phyloP scores from a whole-genome alignment of 1,140 invertebrate species.

The Archivesica marissinica region DNA sequence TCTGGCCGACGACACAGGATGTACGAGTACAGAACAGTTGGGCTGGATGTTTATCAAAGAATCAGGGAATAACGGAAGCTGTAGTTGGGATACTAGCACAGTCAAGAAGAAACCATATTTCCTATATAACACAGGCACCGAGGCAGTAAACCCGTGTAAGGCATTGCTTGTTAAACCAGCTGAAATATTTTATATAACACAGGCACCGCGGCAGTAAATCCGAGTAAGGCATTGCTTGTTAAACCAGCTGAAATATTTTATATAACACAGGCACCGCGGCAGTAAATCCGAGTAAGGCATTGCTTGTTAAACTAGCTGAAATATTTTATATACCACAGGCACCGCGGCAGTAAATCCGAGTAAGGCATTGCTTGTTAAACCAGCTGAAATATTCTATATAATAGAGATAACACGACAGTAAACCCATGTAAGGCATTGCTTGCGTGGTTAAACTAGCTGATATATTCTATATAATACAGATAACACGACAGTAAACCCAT shows the following conservation, averaged over 20 bases:
- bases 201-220: background rate
- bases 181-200: slow-evolving; percentile 25
- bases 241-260: background rate
- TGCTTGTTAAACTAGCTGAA: background rate
- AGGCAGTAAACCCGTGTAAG: slow-evolving; percentile 27
- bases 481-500: no score
- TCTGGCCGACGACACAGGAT: background rate
- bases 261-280: slow-evolving; percentile 15
- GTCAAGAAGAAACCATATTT: slow-evolving; percentile 55
- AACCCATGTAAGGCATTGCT: no score
- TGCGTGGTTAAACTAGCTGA: no score
- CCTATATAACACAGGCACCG: slow-evolving; percentile 21
- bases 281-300: slow-evolving; percentile 21
- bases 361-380: background rate
- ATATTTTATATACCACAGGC: slow-evolving; percentile 22
- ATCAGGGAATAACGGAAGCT: slow-evolving; percentile 38
- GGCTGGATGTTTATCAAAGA: slow-evolving; percentile 57
- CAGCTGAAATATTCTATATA: no score
- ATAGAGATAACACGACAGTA: no score
- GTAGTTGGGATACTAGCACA: slow-evolving; percentile 36
- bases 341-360: slow-evolving; percentile 1
- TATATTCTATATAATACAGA: no score
- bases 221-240: slow-evolving; percentile 9
- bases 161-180: background rate
- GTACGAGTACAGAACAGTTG: slow-evolving; percentile 3